These are phyloP conservation scores for Symphodus melops DNA, from an alignment of 2,113 vertebrate genomes.

Conservation along the genomic window DNA sequence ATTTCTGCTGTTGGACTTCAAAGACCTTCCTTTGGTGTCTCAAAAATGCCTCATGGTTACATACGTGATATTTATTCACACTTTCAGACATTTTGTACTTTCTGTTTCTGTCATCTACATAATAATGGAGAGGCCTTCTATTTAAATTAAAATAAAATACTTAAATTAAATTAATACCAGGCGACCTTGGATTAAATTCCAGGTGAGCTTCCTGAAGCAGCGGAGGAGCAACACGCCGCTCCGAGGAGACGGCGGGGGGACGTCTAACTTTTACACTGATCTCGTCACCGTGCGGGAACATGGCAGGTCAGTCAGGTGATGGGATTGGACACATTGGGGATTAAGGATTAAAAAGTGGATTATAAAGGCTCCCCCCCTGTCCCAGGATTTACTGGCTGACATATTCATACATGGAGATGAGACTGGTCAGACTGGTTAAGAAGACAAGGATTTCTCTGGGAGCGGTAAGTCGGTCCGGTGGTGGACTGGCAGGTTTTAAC, in stretches of 20 bases:
- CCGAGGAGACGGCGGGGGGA: slow-evolving; percentile 16
- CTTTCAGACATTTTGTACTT: no score
- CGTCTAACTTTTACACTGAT: slow-evolving; percentile 59
- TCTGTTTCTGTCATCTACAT: no score
- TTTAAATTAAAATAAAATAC: not conserved
- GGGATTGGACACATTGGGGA: slow-evolving; percentile 73
- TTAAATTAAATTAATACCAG: not conserved
- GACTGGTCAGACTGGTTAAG: slow-evolving; percentile 70
- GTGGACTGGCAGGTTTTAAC: slow-evolving; percentile 52
- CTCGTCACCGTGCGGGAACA: slow-evolving; percentile 59
- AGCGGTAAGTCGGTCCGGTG: slow-evolving; percentile 58
- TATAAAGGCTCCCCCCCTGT: slow-evolving; percentile 52
- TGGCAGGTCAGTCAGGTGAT: slow-evolving; percentile 67
- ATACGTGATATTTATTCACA: no score
- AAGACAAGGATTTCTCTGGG: slow-evolving; percentile 49
- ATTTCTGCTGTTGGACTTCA: no score
- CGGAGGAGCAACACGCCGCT: not conserved
- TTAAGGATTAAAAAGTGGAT: slow-evolving; percentile 74
- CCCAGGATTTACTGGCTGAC: slow-evolving; percentile 59
- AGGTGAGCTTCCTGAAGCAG: not conserved
- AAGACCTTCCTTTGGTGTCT: no score
- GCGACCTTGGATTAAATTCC: not conserved
- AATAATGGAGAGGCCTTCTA: not conserved
- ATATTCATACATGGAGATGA: slow-evolving; percentile 63
- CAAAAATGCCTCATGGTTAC: no score